phyloP scores from a whole-genome alignment of 2,888 invertebrate species.

The Drosophila nr. fundita region DNA sequence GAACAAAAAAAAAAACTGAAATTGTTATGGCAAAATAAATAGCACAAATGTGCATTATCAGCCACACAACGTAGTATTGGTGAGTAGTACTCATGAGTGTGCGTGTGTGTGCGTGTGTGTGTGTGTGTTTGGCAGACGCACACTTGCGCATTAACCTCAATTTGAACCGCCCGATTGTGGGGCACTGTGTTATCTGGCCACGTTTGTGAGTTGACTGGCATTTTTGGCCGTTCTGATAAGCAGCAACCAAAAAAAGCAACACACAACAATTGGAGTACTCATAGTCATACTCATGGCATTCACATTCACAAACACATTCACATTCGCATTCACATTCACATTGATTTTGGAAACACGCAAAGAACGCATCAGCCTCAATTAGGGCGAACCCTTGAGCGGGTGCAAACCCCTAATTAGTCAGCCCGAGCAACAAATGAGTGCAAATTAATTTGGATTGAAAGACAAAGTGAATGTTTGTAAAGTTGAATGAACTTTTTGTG shows the following conservation, averaged over 20 bases:
- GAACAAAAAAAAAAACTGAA: conserved; percentile 13
- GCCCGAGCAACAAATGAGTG: background rate
- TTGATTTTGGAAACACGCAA: conserved; percentile 39
- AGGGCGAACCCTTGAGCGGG: background rate
- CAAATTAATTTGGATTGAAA: background rate
- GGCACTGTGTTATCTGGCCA: conserved; percentile 74
- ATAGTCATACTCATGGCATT: background rate
- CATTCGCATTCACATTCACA: background rate
- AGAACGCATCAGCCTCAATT: conserved; percentile 37
- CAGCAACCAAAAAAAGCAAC: conserved; percentile 1
- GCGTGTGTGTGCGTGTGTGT: conserved; percentile 21
- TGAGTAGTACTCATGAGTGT: background rate
- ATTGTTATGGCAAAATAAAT: conserved; percentile 70
- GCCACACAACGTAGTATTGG: conserved; percentile 31
- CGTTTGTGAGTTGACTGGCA: conserved; percentile 63
- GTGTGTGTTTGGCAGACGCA: conserved; percentile 51
- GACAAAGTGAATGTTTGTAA: conserved; percentile 2
- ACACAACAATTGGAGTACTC: background rate
- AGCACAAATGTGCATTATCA: conserved; percentile 80
- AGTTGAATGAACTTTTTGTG: conserved; percentile 65
- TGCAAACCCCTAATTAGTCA: background rate
- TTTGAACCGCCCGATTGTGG: conserved; percentile 77
- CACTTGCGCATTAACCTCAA: conserved; percentile 71
- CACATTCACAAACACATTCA: background rate
- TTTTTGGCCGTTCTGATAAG: conserved; percentile 54